Base-by-base conservation (phyloP, 2,113 vertebrate genomes). In the Dipodomys stephensi region DNA sequence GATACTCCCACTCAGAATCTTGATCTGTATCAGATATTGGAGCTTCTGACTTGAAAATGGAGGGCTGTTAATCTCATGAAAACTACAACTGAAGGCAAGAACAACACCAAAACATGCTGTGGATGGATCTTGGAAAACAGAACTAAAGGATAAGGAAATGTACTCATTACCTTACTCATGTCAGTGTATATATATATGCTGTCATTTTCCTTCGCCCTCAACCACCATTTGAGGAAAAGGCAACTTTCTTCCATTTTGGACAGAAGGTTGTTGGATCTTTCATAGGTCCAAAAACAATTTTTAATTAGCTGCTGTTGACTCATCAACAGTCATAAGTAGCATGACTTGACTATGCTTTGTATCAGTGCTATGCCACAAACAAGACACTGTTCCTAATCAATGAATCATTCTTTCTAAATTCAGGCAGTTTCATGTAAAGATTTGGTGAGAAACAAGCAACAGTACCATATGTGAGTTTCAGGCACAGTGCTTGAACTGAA, bases 321-420 rank as follows among this genome's bases (percentile, higher is more conserved):
- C 20, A 68, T 84, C 20, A 6, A 32, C 1, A 9, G 15, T 28
- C 28, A 19, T 57, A 6, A 8, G 27, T 32, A 5, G 4, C 79
- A 10, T 32, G n/a, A 71, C 32, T 32, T 83, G 32, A 16, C 8
- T 68, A 80, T 23, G 5, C 8, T 65, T 22, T 20, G 11, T 49
- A 18, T 4, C 15, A 64, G 22, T 35, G 30, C 62, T n/a, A n/a
- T 0, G 0, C 13, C 7, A n/a, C 53, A 5, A 72, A 60, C 4
- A 74, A 90, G 35, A 28, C 28, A 46, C 32, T 13, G 3, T 44
- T 20, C 46, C 44, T 8, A 1, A 78, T 57, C 28, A 27, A 1
- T 18, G 20, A 68, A 25, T 65, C 19, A 20, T 12, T 39, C 3
- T 28, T 90, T 25, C 67, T 84, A 12, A 28, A 15, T 16, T 12